Evolutionary conservation across 2,888 invertebrate genomes (phyloP).

Genomic region (Myopa testacea): DNA sequence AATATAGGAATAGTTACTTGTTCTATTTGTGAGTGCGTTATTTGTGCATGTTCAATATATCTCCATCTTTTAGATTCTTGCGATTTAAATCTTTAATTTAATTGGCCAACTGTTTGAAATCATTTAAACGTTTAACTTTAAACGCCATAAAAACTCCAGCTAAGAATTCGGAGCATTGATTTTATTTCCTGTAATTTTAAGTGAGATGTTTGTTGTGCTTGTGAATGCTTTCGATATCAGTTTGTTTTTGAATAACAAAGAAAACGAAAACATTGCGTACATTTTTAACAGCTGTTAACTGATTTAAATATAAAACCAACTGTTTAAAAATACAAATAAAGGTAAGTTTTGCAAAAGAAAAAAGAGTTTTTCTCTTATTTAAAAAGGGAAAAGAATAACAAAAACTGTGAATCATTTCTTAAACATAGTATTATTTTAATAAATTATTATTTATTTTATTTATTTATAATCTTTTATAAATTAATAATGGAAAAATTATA

Average conservation of each 20-base stretch:
- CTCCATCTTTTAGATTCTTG: neutral
- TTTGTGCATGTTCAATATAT: neutral
- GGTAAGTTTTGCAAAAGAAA: neutral
- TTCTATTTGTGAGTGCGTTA: neutral
- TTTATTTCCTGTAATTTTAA: conserved; percentile 16
- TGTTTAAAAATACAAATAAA: neutral
- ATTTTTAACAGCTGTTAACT: neutral
- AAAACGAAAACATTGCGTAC: neutral
- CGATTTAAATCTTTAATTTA: neutral
- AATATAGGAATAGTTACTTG: neutral
- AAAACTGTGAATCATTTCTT: no score
- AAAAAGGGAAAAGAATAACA: neutral
- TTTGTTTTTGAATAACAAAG: conserved; percentile 32
- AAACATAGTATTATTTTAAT: no score
- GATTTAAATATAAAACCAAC: neutral
- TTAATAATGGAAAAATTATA: no score
- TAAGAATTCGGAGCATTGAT: neutral
- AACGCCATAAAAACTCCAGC: neutral
- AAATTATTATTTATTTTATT: no score
- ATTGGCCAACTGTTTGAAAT: no score
- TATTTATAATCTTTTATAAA: no score
- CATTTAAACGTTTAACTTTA: neutral
- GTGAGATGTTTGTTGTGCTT: conserved; percentile 35
- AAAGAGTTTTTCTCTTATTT: neutral
- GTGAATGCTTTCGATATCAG: conserved; percentile 43